Percentiles rank a stretch among this genome's conserved stretches.
phyloP scores from a whole-genome alignment of 2,113 vertebrate genomes.

The Bubo bubo region DNA sequence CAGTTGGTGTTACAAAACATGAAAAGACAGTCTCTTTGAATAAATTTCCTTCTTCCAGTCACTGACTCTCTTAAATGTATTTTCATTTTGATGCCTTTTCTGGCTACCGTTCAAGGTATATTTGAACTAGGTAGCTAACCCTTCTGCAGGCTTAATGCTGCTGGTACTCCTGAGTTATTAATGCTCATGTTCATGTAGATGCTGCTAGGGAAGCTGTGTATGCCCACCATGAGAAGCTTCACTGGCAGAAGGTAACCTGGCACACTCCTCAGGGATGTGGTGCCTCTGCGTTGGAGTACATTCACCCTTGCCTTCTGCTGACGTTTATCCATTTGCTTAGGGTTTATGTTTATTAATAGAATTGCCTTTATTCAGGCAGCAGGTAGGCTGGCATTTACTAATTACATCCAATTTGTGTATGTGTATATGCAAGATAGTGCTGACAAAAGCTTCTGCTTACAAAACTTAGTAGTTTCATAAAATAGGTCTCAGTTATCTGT shows the following conservation, averaged over 20 bases:
- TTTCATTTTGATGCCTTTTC: background rate
- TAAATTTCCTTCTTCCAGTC: background rate
- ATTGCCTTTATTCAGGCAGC: background rate
- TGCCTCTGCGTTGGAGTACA: rapidly evolving
- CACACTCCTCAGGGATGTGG: background rate
- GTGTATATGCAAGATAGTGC: background rate
- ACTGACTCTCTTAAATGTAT: background rate
- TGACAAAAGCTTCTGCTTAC: background rate
- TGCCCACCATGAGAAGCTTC: background rate
- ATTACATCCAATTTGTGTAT: background rate
- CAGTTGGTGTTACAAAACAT: background rate
- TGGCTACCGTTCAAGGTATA: background rate
- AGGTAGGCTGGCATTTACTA: background rate
- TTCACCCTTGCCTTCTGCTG: background rate
- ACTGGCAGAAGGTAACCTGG: background rate
- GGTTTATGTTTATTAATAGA: background rate
- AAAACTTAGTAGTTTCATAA: background rate
- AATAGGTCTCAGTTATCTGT: background rate
- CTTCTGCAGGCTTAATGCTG: background rate
- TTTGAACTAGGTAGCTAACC: background rate
- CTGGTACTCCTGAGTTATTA: background rate
- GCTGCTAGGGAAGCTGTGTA: background rate
- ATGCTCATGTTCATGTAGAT: background rate
- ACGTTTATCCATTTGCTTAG: background rate
- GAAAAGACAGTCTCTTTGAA: background rate